Base-by-base conservation (phyloP, 2,113 vertebrate genomes). In the Gymnarchus niloticus region DNA sequence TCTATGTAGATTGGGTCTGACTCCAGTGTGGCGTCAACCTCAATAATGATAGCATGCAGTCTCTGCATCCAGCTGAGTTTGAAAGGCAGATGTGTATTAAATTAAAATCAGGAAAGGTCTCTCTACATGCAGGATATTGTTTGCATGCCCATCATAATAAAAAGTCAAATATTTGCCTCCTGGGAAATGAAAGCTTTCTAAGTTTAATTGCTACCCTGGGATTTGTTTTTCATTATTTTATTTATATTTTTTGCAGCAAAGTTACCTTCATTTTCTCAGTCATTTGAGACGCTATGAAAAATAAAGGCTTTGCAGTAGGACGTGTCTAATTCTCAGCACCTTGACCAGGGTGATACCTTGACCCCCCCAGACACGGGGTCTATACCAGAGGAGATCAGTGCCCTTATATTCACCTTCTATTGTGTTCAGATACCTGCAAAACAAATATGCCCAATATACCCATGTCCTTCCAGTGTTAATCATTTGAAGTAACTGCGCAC, bases 131-230 rank as follows among this genome's bases (percentile, higher is more conserved):
- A 81, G 23, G 19, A 51, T 49, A 25, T 51, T 81, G 21, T 54
- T 82, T 82, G 51, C 51, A 82, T 82, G 48, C 80, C 25, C 21
- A n/a, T 82, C n/a, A 33, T 54, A 82, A 54, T 54, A 82, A 82
- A 82, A 46, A 81, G 49, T 48, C 46, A 81, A 73, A 52, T 81
- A 52, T 82, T 33, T 19, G 49, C 51, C 49, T 19, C 6, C 51
- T 1, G 51, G n/a, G 51, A 54, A 82, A 82, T 8, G 49, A 82
- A 54, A 82, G 48, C 41, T 25, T 37, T 48, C 76, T 12, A 12
- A 3, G 37, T 78, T 48, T 78, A 78, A 78, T 46, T 78, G 44
- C 41, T 48, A 37, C 76, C 23, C 41, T 61, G 23, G 57, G 57
- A 61, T 61, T 61, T 78, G 76, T 78, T 78, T n/a, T 1, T 78